phyloP scores from a whole-genome alignment of 2,888 invertebrate genomes.

The Notocelia uddmanniana region DNA sequence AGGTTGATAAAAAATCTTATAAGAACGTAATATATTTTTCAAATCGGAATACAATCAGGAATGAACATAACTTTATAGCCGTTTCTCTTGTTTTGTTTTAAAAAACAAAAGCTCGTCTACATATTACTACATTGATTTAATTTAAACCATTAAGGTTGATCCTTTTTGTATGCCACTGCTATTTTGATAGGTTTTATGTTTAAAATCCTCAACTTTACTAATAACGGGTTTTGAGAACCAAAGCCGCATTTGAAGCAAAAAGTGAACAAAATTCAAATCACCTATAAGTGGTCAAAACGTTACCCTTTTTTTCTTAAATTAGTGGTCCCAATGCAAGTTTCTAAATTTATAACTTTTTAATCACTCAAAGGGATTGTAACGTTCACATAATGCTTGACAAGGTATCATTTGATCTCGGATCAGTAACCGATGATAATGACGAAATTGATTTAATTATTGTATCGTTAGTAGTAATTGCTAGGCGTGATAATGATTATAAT shows the following conservation, averaged over 20 bases:
- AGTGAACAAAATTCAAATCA: slow-evolving; percentile 35
- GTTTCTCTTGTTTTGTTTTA: slow-evolving; percentile 6
- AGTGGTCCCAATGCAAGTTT: slow-evolving; percentile 29
- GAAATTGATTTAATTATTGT: slow-evolving; percentile 54
- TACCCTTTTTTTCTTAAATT: slow-evolving; percentile 33
- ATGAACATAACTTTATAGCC: not conserved
- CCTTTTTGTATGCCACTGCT: slow-evolving; percentile 23
- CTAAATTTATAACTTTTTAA: slow-evolving; percentile 40
- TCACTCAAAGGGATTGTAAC: slow-evolving; percentile 47
- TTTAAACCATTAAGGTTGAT: slow-evolving; percentile 30
- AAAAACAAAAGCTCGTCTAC: not conserved
- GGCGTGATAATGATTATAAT: slow-evolving; percentile 41
- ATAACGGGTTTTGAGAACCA: slow-evolving; percentile 38
- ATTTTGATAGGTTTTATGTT: slow-evolving; percentile 39
- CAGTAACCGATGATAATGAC: slow-evolving; percentile 57
- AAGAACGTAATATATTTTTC: not conserved
- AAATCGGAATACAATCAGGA: not conserved
- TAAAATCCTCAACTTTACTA: slow-evolving; percentile 29
- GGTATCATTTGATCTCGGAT: slow-evolving; percentile 60
- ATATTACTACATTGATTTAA: slow-evolving; percentile 23
- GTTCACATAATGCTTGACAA: slow-evolving; percentile 53
- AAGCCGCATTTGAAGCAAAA: slow-evolving; percentile 32
- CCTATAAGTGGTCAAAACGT: slow-evolving; percentile 39
- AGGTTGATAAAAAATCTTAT: slow-evolving; percentile 6
- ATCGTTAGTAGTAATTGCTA: slow-evolving; percentile 44